Evolutionary conservation across 1,140 invertebrate genomes (phyloP), one percentile per base, ranked within the genome.

Genomic region (Meloidogyne exigua): DNA sequence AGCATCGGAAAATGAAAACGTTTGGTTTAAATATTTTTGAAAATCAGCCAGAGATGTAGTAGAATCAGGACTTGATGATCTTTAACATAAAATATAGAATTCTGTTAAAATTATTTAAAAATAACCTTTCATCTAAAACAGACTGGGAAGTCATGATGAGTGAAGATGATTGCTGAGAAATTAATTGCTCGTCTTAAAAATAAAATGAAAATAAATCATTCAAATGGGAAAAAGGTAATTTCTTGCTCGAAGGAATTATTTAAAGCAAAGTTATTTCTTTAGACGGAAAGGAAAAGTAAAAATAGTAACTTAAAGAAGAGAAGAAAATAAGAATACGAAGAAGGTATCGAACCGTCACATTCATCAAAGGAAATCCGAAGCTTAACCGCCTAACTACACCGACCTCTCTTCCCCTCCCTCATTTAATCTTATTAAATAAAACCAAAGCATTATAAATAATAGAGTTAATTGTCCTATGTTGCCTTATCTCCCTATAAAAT

Each of bases 11-110:
- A 44, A 69, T 0, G 75, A 36, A 76, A 83, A 84, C 18, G 18
- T 81, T 36, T 67, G 32, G 10, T 21, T 25, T 21, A 81, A 70
- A 72, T 82, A 81, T 18, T 67, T 44, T 25, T 69, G 64, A 18
- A 81, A 68, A 10, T 74, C 39, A 3, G 79, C 23, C 21, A 81
- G 28, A 23, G 81, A 82, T 7, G 23, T n/a, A 15, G 78, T 13
- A 62, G 39, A 82, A n/a, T 81, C 80, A 18, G 80, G 81, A 69
- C 80, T 82, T n/a, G 76, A 72, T 25, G 81, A 32, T 62, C 79
- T 79, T 42, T 72, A 78, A 79, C 28, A 25, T 9, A 64, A 64
- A 18, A 36, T n/a, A 36, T 3, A 32, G 4, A n/a, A 26, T 28
- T 66, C 18, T 18, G 2, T 4, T 23, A 15, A 26, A 26, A 28